Base-by-base conservation (phyloP, 2,113 vertebrate genomes). In the Mixornis gularis region DNA sequence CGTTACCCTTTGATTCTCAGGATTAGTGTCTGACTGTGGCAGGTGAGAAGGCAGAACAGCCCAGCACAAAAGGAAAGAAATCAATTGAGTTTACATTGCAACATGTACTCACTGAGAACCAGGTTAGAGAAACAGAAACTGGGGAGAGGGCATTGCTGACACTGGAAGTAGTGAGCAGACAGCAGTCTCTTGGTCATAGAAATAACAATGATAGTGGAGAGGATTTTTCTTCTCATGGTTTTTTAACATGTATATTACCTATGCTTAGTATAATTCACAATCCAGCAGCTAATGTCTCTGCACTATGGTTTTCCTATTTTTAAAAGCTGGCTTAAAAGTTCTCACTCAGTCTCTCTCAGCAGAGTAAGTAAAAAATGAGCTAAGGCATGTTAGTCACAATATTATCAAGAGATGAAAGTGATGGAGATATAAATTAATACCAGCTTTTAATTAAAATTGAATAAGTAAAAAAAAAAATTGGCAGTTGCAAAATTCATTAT, bases 351-450 rank as follows among this genome's bases (percentile, higher is more conserved):
- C 40, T 89, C 26, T 90, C 49, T 82, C 68, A 77, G 43, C 79
- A 89, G 36, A 84, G 30, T 70, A 77, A 46, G 49, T 79, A 48
- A 96, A 93, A 93, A 53, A 70, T 63, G 32, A 87, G 70, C 63
- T 89, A 55, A 81, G 86, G 63, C 32, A 13, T 92, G 78, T 93
- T 96, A 96, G 81, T 94, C 87, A 96, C 51, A 65, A 79, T 89
- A 92, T 95, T 92, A 96, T 96, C 94, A 89, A 72, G 84, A 96
- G 95, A 96, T 96, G 89, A 93, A 96, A 96, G 87, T 77, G 78
- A 94, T 89, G 85, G 49, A 92, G 91, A 92, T 95, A 93, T 44
- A 92, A 96, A 92, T 90, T 66, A 73, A 86, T 83, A 88, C 68
- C 79, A 82, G 48, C 66, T 91, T 96, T 96, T 95, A 96, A 96